Evolutionary conservation across 92 coral and sea anemone species (phyloP).

Genomic region (Ricordea florida): DNA sequence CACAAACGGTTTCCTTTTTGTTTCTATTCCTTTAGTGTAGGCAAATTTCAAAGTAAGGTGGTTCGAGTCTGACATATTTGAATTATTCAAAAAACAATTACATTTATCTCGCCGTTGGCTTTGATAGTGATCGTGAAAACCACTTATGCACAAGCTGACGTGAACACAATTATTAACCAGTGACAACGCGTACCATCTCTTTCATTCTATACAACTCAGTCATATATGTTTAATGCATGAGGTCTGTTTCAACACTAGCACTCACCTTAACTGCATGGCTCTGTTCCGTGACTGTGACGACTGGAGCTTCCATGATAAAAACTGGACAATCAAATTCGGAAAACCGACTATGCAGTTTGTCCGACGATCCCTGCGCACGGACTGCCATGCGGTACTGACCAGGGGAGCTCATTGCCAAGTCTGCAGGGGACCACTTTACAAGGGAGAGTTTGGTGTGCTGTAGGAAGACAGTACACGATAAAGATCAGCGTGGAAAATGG

Average conservation of each 20-base stretch:
- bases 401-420: background rate
- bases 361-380: background rate
- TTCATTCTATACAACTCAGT: background rate
- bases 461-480: background rate
- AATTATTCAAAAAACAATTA: too few relatives aligned
- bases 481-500: too few relatives aligned
- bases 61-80: too few relatives aligned
- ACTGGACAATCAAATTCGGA: background rate
- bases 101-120: too few relatives aligned
- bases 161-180: too few relatives aligned
- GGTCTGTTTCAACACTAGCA: background rate
- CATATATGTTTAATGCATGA: background rate
- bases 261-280: background rate
- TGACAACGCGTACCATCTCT: background rate
- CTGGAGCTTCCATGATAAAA: slow-evolving; percentile 5
- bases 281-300: background rate
- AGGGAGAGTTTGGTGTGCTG: background rate
- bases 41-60: too few relatives aligned
- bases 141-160: too few relatives aligned
- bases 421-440: background rate
- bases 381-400: slow-evolving; percentile 3
- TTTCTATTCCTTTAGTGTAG: too few relatives aligned
- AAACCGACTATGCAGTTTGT: slow-evolving; percentile 1
- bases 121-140: too few relatives aligned
- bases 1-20: too few relatives aligned